Percentiles rank a stretch among this genome's conserved stretches.
Conservation (phyloP, 2,113 vertebrate species). For the Anguilla rostrata region DNA sequence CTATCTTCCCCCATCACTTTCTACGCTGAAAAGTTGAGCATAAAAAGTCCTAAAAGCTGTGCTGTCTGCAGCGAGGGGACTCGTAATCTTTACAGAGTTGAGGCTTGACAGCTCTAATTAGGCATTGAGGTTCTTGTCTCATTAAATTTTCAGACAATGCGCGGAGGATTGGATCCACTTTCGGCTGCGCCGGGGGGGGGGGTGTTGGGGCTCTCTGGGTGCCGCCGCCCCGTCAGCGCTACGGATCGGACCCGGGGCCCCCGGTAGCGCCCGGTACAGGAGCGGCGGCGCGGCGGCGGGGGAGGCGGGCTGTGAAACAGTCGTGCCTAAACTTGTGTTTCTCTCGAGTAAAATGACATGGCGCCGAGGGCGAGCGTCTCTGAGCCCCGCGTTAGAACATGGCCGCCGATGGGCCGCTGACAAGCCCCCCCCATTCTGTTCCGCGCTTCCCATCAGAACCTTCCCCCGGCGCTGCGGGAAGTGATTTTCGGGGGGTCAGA, state of each 20-base stretch:
- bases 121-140: neutral
- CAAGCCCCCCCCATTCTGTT: constrained; percentile 38
- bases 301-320: constrained; percentile 16
- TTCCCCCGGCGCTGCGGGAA: constrained; percentile 38
- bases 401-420: neutral
- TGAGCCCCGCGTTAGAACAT: neutral
- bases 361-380: constrained; percentile 24
- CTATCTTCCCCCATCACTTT: neutral
- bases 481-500: constrained; percentile 32
- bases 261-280: neutral
- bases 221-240: neutral
- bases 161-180: neutral
- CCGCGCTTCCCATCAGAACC: constrained; percentile 40
- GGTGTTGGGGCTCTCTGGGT: neutral
- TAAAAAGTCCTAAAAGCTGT: constrained; percentile 31
- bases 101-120: constrained; percentile 10
- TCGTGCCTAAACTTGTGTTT: neutral
- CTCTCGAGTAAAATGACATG: constrained; percentile 12
- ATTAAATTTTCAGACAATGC: neutral
- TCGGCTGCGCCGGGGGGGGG: neutral
- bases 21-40: neutral
- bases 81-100: neutral
- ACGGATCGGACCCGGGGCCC: neutral
- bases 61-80: neutral
- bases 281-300: neutral